Base-by-base conservation (phyloP, 2,113 vertebrate genomes). In the Condylura cristata region DNA sequence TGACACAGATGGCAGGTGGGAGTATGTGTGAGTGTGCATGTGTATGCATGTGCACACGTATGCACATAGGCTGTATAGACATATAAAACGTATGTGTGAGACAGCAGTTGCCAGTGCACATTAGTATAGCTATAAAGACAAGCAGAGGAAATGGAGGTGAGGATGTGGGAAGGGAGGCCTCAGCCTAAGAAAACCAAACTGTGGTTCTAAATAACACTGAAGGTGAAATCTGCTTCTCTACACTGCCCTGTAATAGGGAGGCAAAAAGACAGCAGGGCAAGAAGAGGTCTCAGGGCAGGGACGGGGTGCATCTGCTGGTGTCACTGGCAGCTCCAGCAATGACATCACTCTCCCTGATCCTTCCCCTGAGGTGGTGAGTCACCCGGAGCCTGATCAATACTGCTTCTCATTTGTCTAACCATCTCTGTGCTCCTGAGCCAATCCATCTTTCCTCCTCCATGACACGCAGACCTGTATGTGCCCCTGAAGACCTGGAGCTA, bases 1-100 rank as follows among this genome's bases (percentile, higher is more conserved):
- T 18, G 86, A 84, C 89, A 74, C 94, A 97, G 94, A 95, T 87
- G 84, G 89, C 66, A 66, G 39, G 80, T 89, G 84, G 89, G 94
- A 71, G 80, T 82, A 13, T 70, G 85, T 51, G 44, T 66, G 78
- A 63, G 48, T 34, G 53, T 22, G 72, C 68, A 32, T 44, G 32
- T 32, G 61, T 17, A 22, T 1, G 3, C 26, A 13, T 30, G 66
- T 17, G 53, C 1, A 4, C 17, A 34, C 16, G 20, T 12, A 13
- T 81, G 65, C 91, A 76, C 16, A 6, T 85, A 88, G 93, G 75
- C 63, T 79, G 28, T 32, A 71, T n/a, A 92, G 28, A 75, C 75
- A 51, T 37, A 46, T 53, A 68, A 86, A 53, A 89, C 89, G 22
- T 65, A 9, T 91, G 80, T 90, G 60, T 89, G 80, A 97, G 89